Evolutionary conservation across 2,797 vertebrate species (phyloP).

Genomic region (Acanthiza pusilla): DNA sequence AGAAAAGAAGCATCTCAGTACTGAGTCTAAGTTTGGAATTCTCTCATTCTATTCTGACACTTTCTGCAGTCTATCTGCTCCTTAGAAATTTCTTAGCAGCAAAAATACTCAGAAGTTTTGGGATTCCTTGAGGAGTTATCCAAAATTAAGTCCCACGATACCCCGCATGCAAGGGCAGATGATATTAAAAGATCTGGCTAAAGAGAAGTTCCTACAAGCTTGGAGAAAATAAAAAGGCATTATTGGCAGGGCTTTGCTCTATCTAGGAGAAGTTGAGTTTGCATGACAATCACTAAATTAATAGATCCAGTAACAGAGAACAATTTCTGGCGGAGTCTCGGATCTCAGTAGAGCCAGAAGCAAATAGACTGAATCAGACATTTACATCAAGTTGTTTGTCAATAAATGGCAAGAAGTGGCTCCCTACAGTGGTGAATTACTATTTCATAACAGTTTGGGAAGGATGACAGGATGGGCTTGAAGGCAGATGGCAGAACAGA

Average conservation of each 20-base stretch:
- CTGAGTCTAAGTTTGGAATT: background rate
- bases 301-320: background rate
- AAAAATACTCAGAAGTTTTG: background rate
- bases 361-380: constrained; percentile 5
- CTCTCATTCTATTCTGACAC: background rate
- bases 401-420: constrained; percentile 6
- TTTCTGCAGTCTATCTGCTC: background rate
- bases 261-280: background rate
- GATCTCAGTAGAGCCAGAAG: constrained; percentile 9
- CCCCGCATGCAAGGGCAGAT: background rate
- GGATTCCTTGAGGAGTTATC: background rate
- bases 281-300: background rate
- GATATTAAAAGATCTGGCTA: background rate
- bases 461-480: background rate
- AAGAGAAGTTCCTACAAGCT: background rate
- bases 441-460: constrained; percentile 1
- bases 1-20: background rate
- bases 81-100: background rate
- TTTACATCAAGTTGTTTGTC: constrained; percentile 43
- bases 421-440: constrained; percentile 19
- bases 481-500: background rate
- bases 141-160: background rate
- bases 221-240: background rate
- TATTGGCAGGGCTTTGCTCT: background rate
- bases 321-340: background rate